Evolutionary conservation across 1,140 invertebrate species (phyloP).

Genomic region (Catajapyx aquilonaris): DNA sequence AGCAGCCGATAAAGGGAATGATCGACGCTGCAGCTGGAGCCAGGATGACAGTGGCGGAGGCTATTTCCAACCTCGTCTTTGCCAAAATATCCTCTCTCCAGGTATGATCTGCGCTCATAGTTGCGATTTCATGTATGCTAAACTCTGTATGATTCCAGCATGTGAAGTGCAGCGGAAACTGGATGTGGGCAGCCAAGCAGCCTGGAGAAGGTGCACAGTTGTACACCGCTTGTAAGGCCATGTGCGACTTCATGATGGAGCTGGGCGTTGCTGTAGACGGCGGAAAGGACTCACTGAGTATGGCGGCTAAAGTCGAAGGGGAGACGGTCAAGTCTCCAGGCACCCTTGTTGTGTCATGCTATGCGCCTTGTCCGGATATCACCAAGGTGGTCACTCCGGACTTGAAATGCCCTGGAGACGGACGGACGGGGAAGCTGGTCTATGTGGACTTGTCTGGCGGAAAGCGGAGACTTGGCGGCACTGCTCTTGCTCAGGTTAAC

Average conservation of each 20-base stretch:
- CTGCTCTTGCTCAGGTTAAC: slow-evolving; percentile 76
- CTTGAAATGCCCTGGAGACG: slow-evolving; percentile 42
- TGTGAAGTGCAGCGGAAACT: slow-evolving; percentile 93
- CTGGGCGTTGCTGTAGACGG: slow-evolving; percentile 88
- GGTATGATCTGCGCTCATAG: slow-evolving; percentile 18
- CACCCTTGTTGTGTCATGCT: slow-evolving; percentile 81
- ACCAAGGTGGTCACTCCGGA: slow-evolving; percentile 62
- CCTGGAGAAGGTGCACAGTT: slow-evolving; percentile 72
- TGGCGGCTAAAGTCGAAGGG: slow-evolving; percentile 67
- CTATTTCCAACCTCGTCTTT: slow-evolving; percentile 88
- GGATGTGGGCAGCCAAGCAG: slow-evolving; percentile 98
- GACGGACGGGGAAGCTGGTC: slow-evolving; percentile 31
- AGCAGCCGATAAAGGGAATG: slow-evolving; percentile 87
- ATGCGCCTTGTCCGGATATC: slow-evolving; percentile 82
- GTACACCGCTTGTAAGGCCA: slow-evolving; percentile 65
- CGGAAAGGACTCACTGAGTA: slow-evolving; percentile 93
- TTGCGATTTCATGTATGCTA: slow-evolving; percentile 2
- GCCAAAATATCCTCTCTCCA: slow-evolving; percentile 60
- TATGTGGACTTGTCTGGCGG: slow-evolving; percentile 44
- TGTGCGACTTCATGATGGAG: slow-evolving; percentile 66
- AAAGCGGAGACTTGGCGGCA: slow-evolving; percentile 59
- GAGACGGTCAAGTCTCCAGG: slow-evolving; percentile 71
- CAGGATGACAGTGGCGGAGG: slow-evolving; percentile 80
- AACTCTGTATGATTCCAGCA: slow-evolving; percentile 40
- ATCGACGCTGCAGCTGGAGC: slow-evolving; percentile 62